A percentile compares a stretch with the other conserved stretches of the same genome.
Evolutionary conservation across 2,888 invertebrate species (phyloP).

Genomic region (Ophion slaviceki): DNA sequence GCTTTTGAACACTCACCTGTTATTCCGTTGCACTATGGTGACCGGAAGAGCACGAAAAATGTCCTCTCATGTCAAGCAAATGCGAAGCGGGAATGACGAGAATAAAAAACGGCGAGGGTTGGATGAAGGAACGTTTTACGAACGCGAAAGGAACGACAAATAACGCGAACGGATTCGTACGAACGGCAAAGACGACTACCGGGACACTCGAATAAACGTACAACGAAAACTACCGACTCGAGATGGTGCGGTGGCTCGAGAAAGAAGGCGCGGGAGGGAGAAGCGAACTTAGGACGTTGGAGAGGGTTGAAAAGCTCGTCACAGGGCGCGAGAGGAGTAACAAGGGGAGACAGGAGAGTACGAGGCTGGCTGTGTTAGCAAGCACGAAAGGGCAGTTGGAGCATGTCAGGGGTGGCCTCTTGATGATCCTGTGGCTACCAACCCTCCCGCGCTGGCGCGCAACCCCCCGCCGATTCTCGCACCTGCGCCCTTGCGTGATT

Average conservation of each 20-base stretch:
- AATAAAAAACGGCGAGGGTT: constrained; percentile 5
- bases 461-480: constrained; percentile 48
- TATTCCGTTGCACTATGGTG: constrained; percentile 41
- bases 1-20: constrained; percentile 49
- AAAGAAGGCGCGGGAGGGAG: constrained; percentile 18
- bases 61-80: constrained; percentile 49
- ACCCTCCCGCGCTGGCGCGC: constrained; percentile 54
- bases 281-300: neutral
- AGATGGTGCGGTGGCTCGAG: constrained; percentile 22
- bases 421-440: constrained; percentile 55
- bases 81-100: neutral
- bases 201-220: constrained; percentile 57
- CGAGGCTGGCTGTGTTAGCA: constrained; percentile 44
- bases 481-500: constrained; percentile 55
- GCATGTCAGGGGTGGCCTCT: constrained; percentile 53
- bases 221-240: constrained; percentile 56
- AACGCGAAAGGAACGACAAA: constrained; percentile 33
- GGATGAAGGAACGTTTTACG: constrained; percentile 5
- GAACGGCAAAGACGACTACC: constrained; percentile 60
- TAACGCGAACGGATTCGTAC: constrained; percentile 45
- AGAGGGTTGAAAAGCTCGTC: constrained; percentile 36
- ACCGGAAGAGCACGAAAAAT: neutral
- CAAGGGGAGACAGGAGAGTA: constrained; percentile 40
- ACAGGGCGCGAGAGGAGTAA: neutral
- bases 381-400: constrained; percentile 55